A percentile compares a stretch with the other conserved stretches of the same genome.
Evolutionary conservation across 2,797 vertebrate species (phyloP).

Genomic region (Nyctibius grandis): DNA sequence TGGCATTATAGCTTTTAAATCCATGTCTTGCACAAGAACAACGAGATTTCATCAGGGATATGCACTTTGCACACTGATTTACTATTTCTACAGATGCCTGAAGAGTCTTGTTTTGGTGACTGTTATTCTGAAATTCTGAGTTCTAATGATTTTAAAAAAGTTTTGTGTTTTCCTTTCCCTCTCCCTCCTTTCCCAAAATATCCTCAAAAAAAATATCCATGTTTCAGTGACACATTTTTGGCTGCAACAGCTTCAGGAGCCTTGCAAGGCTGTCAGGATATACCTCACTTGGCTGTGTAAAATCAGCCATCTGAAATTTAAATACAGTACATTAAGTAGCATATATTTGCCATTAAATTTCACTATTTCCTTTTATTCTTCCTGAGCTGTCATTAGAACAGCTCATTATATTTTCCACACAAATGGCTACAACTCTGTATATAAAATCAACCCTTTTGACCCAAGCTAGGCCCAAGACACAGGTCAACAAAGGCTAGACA

Average conservation of each 20-base stretch:
- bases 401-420: neutral
- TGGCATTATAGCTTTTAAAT: neutral
- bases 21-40: neutral
- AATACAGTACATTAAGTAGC: neutral
- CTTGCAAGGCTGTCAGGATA: neutral
- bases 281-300: neutral
- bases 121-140: neutral
- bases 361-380: neutral
- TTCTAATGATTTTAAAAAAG: neutral
- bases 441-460: neutral
- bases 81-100: neutral
- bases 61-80: neutral
- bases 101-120: neutral
- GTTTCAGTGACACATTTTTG: neutral
- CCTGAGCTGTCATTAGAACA: neutral
- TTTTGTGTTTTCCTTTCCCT: neutral
- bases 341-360: neutral
- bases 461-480: neutral
- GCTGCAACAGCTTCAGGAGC: neutral
- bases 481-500: neutral
- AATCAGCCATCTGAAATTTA: neutral
- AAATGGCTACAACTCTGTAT: neutral
- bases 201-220: neutral
- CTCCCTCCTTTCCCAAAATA: neutral
- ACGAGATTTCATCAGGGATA: neutral